phyloP scores from a whole-genome alignment of 2,113 vertebrate genomes.

The Potamarius usumacintae region DNA sequence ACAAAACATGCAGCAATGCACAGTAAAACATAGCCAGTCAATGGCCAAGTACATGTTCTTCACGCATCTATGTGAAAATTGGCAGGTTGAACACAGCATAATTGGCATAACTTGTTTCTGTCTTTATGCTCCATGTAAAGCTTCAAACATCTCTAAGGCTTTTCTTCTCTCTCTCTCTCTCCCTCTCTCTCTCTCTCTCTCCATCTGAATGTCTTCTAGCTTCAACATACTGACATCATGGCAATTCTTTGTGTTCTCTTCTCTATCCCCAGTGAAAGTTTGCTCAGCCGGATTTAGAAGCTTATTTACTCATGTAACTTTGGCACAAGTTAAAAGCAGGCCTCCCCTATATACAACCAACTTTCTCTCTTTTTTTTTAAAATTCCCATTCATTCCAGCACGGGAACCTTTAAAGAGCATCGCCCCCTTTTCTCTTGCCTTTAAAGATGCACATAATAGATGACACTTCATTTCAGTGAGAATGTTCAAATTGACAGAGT shows the following conservation, averaged over 20 bases:
- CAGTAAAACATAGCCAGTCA: not conserved
- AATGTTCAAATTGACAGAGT: constrained; percentile 57
- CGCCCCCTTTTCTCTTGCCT: not conserved
- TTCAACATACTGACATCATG: constrained; percentile 47
- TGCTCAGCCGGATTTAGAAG: constrained; percentile 50
- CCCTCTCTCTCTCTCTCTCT: not conserved
- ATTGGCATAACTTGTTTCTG: not conserved
- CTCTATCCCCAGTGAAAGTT: constrained; percentile 37
- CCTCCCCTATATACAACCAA: constrained; percentile 16
- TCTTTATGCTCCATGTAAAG: constrained; percentile 11
- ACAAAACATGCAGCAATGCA: not conserved
- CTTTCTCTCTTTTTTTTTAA: constrained; percentile 40
- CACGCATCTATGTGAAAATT: not conserved
- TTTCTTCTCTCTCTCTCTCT: not conserved
- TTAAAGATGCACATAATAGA: constrained; percentile 41
- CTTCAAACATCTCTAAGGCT: constrained; percentile 1
- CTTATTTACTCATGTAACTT: constrained; percentile 37
- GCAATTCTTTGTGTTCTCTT: constrained; percentile 19
- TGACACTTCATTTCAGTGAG: constrained; percentile 52
- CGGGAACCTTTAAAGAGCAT: not conserved
- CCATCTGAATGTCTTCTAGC: constrained; percentile 38
- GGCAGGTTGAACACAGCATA: not conserved
- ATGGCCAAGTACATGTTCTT: not conserved
- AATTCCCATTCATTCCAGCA: constrained; percentile 37
- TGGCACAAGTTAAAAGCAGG: constrained; percentile 37